These are phyloP conservation scores for Saimiri boliviensis DNA, from an alignment of 2,113 vertebrate genomes.

Conservation along the genomic window DNA sequence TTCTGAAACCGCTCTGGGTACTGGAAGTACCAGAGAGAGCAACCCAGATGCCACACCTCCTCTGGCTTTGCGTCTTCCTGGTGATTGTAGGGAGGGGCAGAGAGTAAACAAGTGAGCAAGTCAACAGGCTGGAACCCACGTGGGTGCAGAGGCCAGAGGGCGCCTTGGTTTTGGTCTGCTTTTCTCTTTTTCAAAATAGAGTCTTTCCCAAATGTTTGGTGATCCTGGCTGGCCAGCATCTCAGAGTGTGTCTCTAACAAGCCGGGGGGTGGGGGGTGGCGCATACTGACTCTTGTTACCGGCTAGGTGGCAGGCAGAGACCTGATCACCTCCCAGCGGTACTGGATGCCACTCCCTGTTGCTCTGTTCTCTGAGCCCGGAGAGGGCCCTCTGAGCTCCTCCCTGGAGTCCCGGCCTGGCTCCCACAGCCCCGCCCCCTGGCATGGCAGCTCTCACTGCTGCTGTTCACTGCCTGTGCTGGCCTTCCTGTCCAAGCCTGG, in stretches of 20 bases:
- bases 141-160: not conserved
- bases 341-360: too few relatives aligned
- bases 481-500: not conserved
- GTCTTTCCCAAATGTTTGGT: too few relatives aligned
- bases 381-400: not conserved
- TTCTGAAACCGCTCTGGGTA: too few relatives aligned
- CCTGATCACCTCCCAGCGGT: too few relatives aligned
- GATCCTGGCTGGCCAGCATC: not conserved
- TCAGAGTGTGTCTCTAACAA: not conserved
- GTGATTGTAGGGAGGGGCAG: not conserved
- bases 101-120: fast-evolving
- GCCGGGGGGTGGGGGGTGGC: fast-evolving
- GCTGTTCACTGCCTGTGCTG: not conserved
- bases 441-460: not conserved
- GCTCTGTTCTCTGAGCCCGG: too few relatives aligned
- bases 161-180: too few relatives aligned
- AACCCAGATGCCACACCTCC: fast-evolving
- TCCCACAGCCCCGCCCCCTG: fast-evolving
- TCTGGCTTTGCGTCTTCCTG: fast-evolving
- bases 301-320: not conserved
- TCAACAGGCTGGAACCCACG: not conserved
- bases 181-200: not conserved
- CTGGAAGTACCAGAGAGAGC: not conserved
- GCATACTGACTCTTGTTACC: too few relatives aligned
- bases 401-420: fast-evolving